These are phyloP conservation scores for Albula glossodonta DNA, from an alignment of 2,113 vertebrate genomes.

Conservation along the genomic window DNA sequence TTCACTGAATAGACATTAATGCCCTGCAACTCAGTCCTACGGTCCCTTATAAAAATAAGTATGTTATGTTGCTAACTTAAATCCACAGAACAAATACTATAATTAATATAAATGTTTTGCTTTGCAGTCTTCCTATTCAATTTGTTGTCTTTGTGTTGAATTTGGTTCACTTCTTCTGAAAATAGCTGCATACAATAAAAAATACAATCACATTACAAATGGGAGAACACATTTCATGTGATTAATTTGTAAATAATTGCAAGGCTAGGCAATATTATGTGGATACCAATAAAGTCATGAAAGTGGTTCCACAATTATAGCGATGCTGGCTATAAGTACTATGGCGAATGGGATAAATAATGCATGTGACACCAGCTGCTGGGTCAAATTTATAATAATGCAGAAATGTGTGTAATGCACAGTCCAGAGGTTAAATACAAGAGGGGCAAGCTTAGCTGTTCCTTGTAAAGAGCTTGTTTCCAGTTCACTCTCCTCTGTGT, in stretches of 20 bases:
- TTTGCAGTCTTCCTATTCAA: neutral
- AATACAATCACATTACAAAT: neutral
- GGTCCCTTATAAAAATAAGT: neutral
- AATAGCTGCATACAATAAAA: neutral
- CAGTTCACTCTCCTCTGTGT: neutral
- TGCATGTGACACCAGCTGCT: neutral
- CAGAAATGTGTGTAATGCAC: neutral
- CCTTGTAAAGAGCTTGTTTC: neutral
- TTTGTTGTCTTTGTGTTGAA: no score
- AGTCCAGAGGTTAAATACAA: neutral
- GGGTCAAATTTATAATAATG: neutral
- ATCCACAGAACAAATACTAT: neutral
- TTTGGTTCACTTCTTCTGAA: neutral
- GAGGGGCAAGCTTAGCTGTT: neutral
- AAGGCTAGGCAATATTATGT: neutral
- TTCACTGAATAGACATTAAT: neutral
- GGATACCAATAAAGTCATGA: neutral
- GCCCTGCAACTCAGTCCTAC: neutral
- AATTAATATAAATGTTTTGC: neutral
- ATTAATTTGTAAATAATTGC: neutral
- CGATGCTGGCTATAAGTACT: neutral
- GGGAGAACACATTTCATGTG: neutral
- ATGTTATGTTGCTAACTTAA: neutral
- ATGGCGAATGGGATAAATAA: neutral
- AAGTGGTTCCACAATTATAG: neutral